phyloP scores from a whole-genome alignment of 2,113 vertebrate genomes.

The Nothoprocta pentlandii region DNA sequence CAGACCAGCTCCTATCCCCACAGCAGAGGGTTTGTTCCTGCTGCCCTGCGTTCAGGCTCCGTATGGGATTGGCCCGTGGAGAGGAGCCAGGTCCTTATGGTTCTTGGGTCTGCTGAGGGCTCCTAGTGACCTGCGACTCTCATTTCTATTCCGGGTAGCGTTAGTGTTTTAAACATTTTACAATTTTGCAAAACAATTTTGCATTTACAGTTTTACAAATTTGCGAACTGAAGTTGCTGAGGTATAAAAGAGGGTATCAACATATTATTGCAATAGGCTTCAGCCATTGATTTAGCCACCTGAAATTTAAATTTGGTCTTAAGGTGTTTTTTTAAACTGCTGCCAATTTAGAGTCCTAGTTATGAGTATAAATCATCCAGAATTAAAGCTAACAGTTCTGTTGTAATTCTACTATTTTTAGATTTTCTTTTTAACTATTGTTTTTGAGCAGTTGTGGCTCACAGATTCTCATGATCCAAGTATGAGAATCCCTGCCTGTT shows the following conservation, averaged over 20 bases:
- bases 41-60: rapidly evolving
- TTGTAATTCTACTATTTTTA: neutral
- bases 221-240: neutral
- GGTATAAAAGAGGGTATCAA: neutral
- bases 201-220: too few relatives aligned
- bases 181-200: neutral
- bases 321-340: neutral
- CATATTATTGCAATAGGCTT: neutral
- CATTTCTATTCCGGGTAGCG: neutral
- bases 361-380: neutral
- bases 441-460: neutral
- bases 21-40: neutral
- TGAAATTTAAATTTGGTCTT: neutral
- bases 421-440: neutral
- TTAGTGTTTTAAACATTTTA: neutral
- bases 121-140: neutral
- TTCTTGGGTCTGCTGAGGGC: neutral
- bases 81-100: neutral
- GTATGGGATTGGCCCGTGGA: neutral
- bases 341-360: neutral
- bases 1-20: neutral
- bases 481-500: neutral
- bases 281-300: neutral
- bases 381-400: slow-evolving; percentile 1
- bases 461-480: neutral